Evolutionary conservation across 1,140 invertebrate species (phyloP), one percentile per base, ranked within the genome.

Genomic region (Hyphantria cunea): DNA sequence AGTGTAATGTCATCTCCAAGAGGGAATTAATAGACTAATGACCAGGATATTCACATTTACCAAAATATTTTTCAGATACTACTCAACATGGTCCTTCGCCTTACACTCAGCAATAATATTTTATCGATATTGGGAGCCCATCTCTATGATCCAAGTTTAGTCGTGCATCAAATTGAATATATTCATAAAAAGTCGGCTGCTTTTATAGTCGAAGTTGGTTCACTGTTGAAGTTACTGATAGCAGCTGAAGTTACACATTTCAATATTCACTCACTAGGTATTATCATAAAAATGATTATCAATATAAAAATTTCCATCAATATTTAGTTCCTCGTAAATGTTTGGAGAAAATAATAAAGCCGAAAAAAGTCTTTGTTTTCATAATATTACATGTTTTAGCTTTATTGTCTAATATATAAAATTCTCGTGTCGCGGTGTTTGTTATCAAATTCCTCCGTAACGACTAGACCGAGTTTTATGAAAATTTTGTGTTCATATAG

Each of bases 151-250:
- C 39, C 53, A 69, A 66, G 66, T 64, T 66, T 64, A 72, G 60
- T 69, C 70, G 64, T 66, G 70, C 70, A 72, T 69, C 70, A 72
- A 72, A 72, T 67, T 72, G 70, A 69, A 66, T 66, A 69, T 72
- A 72, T 72, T 64, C 67, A 72, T 70, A 66, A 76, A 68, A 72
- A 76, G 33, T 45, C 48, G 53, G 49, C 42, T 58, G 33, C 13
- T n/a, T 63, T 62, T 62, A 65, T 65, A 60, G 44, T 15, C 39
- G 44, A 71, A 68, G 59, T 68, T 66, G 45, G 51, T 64, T 68
- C 63, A 68, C 66, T 66, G 64, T 64, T 60, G 66, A 44, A 47
- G 33, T 45, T 49, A n/a, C 49, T 45, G 65, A 63, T 68, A 63
- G 65, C 67, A 66, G 8, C 39, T 51, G 15, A 51, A 54, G 45